Evolutionary conservation across 2,888 invertebrate species (phyloP).

Genomic region (Aleiodes testaceus): DNA sequence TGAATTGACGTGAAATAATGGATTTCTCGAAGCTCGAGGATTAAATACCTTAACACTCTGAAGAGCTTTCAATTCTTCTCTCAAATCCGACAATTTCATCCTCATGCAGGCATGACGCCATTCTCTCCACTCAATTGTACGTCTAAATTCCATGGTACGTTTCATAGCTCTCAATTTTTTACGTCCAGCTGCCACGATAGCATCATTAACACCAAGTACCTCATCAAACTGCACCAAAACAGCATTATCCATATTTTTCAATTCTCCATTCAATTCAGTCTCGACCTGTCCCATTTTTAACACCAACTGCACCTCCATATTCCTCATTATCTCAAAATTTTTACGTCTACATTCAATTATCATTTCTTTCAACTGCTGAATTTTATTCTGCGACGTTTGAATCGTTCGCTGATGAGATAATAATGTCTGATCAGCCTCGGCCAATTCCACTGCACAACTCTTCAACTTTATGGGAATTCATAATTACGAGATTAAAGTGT

Average conservation of each 20-base stretch:
- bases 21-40: neutral
- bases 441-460: slow-evolving; percentile 73
- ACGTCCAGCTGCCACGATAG: slow-evolving; percentile 60
- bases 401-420: slow-evolving; percentile 57
- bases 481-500: slow-evolving; percentile 4
- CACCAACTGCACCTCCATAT: slow-evolving; percentile 57
- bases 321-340: slow-evolving; percentile 41
- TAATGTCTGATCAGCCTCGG: slow-evolving; percentile 75
- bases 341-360: slow-evolving; percentile 45
- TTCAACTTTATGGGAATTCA: slow-evolving; percentile 68
- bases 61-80: slow-evolving; percentile 58
- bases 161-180: slow-evolving; percentile 64
- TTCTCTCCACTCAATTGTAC: slow-evolving; percentile 59
- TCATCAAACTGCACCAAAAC: slow-evolving; percentile 54
- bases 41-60: slow-evolving; percentile 61
- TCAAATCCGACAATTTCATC: slow-evolving; percentile 61
- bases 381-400: slow-evolving; percentile 45
- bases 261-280: slow-evolving; percentile 47
- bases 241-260: slow-evolving; percentile 54
- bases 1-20: neutral
- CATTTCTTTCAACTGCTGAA: slow-evolving; percentile 49
- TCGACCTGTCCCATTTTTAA: slow-evolving; percentile 62
- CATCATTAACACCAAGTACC: slow-evolving; percentile 53
- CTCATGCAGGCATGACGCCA: slow-evolving; percentile 65
- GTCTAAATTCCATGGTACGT: slow-evolving; percentile 57